Percentiles rank a stretch among this genome's conserved stretches.
Conservation (phyloP, 2,797 vertebrate species). For the Mustela erminea region DNA sequence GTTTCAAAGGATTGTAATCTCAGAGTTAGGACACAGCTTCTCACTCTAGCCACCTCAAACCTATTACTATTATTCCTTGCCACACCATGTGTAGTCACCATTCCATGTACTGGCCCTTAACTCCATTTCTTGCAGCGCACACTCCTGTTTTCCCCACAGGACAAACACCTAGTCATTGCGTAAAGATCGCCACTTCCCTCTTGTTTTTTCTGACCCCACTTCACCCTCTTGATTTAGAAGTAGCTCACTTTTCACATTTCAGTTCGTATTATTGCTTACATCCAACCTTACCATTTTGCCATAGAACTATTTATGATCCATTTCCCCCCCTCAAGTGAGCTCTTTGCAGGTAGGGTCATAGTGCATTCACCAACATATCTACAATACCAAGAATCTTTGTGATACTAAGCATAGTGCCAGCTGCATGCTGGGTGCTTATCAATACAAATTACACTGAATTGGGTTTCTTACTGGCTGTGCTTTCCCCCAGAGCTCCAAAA, state of each 20-base stretch:
- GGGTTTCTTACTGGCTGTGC: neutral
- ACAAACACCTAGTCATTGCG: neutral
- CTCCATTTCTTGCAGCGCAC: too few species aligned
- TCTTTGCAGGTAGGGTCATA: neutral
- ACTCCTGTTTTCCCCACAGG: neutral
- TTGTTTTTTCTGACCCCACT: neutral
- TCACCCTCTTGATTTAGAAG: neutral
- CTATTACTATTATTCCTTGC: neutral
- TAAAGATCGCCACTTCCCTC: neutral
- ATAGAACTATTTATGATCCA: neutral
- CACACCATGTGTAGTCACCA: accelerated
- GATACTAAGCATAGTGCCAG: neutral
- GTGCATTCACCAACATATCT: neutral
- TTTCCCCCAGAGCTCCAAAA: neutral
- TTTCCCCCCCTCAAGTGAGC: neutral
- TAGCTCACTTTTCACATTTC: neutral
- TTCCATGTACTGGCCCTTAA: neutral
- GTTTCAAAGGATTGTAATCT: neutral
- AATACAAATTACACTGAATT: neutral
- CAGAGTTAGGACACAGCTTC: neutral
- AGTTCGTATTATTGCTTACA: neutral
- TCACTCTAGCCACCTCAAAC: neutral
- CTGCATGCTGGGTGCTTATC: neutral
- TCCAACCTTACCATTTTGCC: neutral
- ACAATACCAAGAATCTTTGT: neutral